Evolutionary conservation across 2,888 invertebrate species (phyloP), one percentile per base, ranked within the genome.

Genomic region (Lissocephala sabroskyi): DNA sequence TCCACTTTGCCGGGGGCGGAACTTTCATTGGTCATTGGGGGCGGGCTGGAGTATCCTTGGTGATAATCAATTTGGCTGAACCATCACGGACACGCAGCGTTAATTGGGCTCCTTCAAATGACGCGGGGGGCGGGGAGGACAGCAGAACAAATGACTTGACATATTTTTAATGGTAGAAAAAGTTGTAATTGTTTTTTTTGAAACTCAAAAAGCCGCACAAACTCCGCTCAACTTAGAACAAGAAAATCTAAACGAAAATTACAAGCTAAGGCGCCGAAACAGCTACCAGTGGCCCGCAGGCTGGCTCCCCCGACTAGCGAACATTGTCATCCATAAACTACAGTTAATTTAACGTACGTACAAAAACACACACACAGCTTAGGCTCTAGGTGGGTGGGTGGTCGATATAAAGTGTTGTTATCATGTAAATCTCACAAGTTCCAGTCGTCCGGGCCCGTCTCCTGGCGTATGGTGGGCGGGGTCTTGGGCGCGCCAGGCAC

Each of bases 391-490:
- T 37, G 45, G 18, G 46, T 29, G 53, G 13, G 46, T 50, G 40
- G 51, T 50, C 40, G 52, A 52, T 52, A 43, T 39, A 37, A 40
- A 44, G 33, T 35, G 39, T 44, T 37, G 37, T 45, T 58, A 49
- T n/a, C 41, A 54, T 48, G 59, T 56, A 77, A 67, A 77, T 73
- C 78, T 77, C 71, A 73, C 75, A 77, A 74, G 23, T 77, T 73
- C 75, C 75, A 77, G 71, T 77, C 71, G 48, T 71, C 70, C 45
- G 77, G 77, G 26, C 77, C 77, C 52, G 74, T 45, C 52, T 71
- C 75, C 52, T 77, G 58, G 6, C 52, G 71, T 42, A 68, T 56
- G 14, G 59, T 35, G 32, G 65, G 39, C 10, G 70, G 55, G 40
- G 60, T 53, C 17, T 67, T 56, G 1, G 65, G 52, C 40, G 55